Conservation (phyloP, 2,113 vertebrate species). For the Uropsilus gracilis region DNA sequence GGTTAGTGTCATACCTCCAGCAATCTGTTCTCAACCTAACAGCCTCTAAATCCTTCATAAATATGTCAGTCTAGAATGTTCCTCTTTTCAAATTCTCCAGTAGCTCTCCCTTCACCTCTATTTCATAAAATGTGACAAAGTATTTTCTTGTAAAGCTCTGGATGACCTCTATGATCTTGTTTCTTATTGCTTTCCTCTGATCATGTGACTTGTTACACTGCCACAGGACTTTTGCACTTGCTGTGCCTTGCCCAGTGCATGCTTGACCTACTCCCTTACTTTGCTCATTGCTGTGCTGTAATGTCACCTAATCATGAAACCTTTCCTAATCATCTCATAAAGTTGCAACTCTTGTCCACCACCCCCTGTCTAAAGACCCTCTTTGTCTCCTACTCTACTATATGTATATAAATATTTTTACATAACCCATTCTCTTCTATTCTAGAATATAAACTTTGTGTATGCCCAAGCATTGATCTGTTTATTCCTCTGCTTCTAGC, state of each 20-base stretch:
- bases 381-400: background rate
- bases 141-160: too few species aligned
- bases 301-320: background rate
- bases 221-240: background rate
- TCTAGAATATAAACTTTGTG: background rate
- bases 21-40: background rate
- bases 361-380: background rate
- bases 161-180: too few species aligned
- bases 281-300: background rate
- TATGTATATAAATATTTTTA: background rate
- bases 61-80: background rate
- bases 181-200: too few species aligned
- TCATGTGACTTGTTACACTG: too few species aligned
- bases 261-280: background rate
- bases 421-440: background rate
- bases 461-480: background rate
- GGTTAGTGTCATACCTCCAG: background rate
- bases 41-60: background rate
- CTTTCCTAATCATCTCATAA: background rate
- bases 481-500: background rate
- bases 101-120: too few species aligned
- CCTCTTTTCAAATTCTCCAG: background rate
- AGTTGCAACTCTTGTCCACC: background rate
- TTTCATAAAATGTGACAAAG: background rate
- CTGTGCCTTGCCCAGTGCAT: background rate